Base-by-base conservation (phyloP, 2,888 invertebrate genomes). In the Crioceris asparagi region DNA sequence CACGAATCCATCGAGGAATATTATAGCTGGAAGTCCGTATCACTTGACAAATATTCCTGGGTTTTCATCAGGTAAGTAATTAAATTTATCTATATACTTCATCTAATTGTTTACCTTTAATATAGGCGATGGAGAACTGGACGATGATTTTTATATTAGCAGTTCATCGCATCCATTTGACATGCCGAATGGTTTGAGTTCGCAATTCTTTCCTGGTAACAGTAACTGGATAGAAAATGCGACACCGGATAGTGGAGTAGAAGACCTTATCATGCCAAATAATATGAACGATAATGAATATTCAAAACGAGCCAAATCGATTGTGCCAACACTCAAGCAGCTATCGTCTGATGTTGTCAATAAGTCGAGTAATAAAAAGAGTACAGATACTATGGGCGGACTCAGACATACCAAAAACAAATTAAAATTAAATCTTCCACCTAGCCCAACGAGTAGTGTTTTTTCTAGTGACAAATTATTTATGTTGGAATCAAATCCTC, bases 141-240 rank as follows among this genome's bases (percentile, higher is more conserved):
- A 48, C n/a, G 79, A 79, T 47, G 82, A 82, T 52, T 82, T 83
- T 62, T 82, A 74, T 64, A 78, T 82, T 49, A 79, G 79, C 48
- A 77, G 80, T 41, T 79, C 81, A 19, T 73, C 77, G 43, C 72
- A 76, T 37, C 81, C 81, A n/a, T 82, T 82, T 62, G 58, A 65
- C 39, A 60, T 65, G 38, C 61, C 60, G 37, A 70, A 70, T 46
- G 69, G 69, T 52, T 59, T 71, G 29, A 71, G 71, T 41, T 79
- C 78, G 55, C 79, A 80, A 63, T 81, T 81, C 67, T 81, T 80
- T 67, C 80, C 81, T 23, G 80, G 80, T 35, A 43, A 35, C 21
- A 43, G 46, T n/a, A 41, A 45, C 29, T 60, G 60, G 57, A 25
- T 59, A 18, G 61, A 61, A 26, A 65, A 72, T 55, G 70, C 71